Percentiles rank a stretch among this genome's conserved stretches.
These are phyloP conservation scores for Eira barbara DNA, from an alignment of 2,113 vertebrate genomes.

Conservation along the genomic window DNA sequence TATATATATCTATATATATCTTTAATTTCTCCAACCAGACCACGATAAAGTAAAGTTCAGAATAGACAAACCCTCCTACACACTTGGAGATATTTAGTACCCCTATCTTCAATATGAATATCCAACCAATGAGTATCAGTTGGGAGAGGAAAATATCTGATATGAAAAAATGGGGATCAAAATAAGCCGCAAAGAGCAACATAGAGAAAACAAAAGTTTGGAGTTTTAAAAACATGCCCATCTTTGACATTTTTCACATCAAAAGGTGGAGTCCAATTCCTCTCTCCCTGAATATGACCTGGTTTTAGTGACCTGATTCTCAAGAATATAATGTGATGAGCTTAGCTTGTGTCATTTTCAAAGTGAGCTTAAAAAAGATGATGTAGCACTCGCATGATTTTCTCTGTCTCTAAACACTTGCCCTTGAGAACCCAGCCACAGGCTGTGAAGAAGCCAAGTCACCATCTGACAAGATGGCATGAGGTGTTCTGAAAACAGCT, in stretches of 20 bases:
- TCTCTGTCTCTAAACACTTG: not conserved
- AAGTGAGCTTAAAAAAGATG: not conserved
- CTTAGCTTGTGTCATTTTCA: not conserved
- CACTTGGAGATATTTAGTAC: not conserved
- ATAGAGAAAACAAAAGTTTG: not conserved
- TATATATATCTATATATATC: not conserved
- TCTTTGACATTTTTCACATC: not conserved
- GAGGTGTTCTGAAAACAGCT: not conserved
- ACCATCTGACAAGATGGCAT: not conserved
- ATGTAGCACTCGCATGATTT: not conserved
- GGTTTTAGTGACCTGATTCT: not conserved
- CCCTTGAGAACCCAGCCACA: not conserved
- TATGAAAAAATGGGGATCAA: not conserved
- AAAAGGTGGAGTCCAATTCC: not conserved
- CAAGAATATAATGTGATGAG: not conserved
- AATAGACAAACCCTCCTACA: not conserved
- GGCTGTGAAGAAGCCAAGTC: not conserved
- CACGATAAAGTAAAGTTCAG: not conserved
- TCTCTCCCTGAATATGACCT: not conserved
- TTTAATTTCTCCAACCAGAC: not conserved
- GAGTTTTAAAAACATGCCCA: not conserved
- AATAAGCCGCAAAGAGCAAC: not conserved
- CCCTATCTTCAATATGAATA: not conserved
- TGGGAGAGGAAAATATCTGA: not conserved
- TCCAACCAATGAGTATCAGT: not conserved